A percentile compares a stretch with the other conserved stretches of the same genome.
Evolutionary conservation across 2,888 invertebrate genomes (phyloP).

Genomic region (Molorchus minor): DNA sequence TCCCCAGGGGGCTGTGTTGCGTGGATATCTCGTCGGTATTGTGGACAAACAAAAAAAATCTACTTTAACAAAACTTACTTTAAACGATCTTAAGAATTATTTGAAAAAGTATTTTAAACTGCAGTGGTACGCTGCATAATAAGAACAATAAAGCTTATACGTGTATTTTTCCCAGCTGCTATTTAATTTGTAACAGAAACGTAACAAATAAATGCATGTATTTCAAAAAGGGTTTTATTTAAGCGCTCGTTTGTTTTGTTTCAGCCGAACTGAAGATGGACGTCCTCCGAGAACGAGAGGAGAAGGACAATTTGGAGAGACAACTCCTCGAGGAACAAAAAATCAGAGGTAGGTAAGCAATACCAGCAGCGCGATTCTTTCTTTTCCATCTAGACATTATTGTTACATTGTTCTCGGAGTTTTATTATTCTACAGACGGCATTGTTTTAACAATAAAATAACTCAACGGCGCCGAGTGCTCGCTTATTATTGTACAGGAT

Average conservation of each 20-base stretch:
- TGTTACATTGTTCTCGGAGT: slow-evolving; percentile 49
- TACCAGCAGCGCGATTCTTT: slow-evolving; percentile 21
- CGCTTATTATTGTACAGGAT: slow-evolving; percentile 31
- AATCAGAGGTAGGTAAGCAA: slow-evolving; percentile 82
- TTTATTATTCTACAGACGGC: slow-evolving; percentile 45
- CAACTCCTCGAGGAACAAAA: slow-evolving; percentile 94
- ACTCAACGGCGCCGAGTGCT: slow-evolving; percentile 32
- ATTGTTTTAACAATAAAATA: slow-evolving; percentile 46
- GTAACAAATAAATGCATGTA: no score
- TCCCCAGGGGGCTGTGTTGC: no score
- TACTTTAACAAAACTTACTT: no score
- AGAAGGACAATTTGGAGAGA: slow-evolving; percentile 92
- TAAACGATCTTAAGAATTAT: no score
- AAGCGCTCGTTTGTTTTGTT: no score
- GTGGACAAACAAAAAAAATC: no score
- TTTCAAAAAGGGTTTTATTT: no score
- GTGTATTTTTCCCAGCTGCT: no score
- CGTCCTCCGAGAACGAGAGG: slow-evolving; percentile 89
- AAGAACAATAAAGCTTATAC: no score
- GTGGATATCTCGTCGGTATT: no score
- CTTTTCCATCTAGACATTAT: slow-evolving; percentile 47
- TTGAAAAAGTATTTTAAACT: not conserved
- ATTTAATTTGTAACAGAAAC: no score
- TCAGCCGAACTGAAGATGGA: slow-evolving; percentile 97
- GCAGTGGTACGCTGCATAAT: not conserved